Evolutionary conservation across 2,113 vertebrate genomes (phyloP), one percentile per base, ranked within the genome.

Genomic region (Pollimyrus isidori): DNA sequence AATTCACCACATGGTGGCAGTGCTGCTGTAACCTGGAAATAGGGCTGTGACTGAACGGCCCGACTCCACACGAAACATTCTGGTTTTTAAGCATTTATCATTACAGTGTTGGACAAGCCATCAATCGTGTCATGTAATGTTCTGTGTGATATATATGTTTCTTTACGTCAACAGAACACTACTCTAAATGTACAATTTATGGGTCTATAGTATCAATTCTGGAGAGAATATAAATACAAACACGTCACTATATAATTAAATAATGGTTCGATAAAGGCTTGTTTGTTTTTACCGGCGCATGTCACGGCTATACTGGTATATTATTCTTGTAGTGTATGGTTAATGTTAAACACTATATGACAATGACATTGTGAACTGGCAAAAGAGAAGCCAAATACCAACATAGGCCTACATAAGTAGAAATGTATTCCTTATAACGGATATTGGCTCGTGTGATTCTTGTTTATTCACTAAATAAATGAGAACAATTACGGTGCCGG

Each of bases 1-100:
- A 46, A 46, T 0, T 84, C n/a, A 69, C 90, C 94, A 91, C 92
- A 83, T 46, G 49, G 91, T 90, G 94, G 93, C 92, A 92, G 90
- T 73, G 39, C 82, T n/a, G 46, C 82, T 48, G 42, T 84, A 39
- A 48, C 45, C 7, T 84, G 21, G 23, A 84, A 48, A 80, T 80
- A 42, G 73, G 30, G 4, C 26, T 73, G 26, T 19, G 73, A 69
- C 62, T 69, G 73, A 76, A 39, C 35, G 35, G n/a, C 45, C 42
- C 21, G 13, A 42, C 3, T 83, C 21, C 80, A 83, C 45, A 23
- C 45, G 2, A 48, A 42, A 84, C 45, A 84, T 84, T 84, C 39
- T 46, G 82, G 82, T 48, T 84, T 84, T 48, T 21, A 46, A 84
- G 21, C 82, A 45, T 84, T 46, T 84, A 84, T n/a, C 19, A 45